A percentile compares a stretch with the other conserved stretches of the same genome.
phyloP scores from a whole-genome alignment of 2,113 vertebrate species.

The Alosa alosa region DNA sequence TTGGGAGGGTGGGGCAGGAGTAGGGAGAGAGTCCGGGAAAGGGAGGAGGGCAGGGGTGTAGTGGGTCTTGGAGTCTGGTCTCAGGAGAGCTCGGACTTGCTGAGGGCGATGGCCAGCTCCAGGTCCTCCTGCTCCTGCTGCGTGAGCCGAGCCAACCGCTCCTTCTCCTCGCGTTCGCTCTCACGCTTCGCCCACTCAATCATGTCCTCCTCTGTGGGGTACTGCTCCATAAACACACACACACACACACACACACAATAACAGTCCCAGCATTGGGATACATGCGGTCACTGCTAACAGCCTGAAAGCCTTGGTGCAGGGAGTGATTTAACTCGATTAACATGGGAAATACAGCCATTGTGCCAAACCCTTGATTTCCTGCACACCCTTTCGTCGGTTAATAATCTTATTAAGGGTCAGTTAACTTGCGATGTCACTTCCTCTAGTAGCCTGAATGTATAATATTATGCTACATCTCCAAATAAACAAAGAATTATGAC shows the following conservation, averaged over 20 bases:
- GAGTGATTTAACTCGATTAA: neutral
- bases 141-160: constrained; percentile 88
- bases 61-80: constrained; percentile 58
- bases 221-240: constrained; percentile 70
- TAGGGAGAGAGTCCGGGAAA: too few species aligned
- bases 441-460: too few species aligned
- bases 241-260: constrained; percentile 41
- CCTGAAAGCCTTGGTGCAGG: neutral
- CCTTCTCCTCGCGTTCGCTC: constrained; percentile 94
- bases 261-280: neutral
- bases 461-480: too few species aligned
- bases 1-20: too few species aligned
- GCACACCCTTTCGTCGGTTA: too few species aligned
- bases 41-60: neutral
- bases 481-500: too few species aligned
- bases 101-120: constrained; percentile 98
- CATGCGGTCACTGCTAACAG: neutral
- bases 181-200: constrained; percentile 99
- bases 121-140: constrained; percentile 98
- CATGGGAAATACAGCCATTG: too few species aligned
- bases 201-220: constrained; percentile 97
- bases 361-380: too few species aligned
- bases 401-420: too few species aligned
- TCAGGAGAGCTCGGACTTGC: constrained; percentile 98
- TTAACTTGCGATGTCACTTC: too few species aligned